Base-by-base conservation (phyloP, 2,888 invertebrate species). In the Meghimatium bilineatum region DNA sequence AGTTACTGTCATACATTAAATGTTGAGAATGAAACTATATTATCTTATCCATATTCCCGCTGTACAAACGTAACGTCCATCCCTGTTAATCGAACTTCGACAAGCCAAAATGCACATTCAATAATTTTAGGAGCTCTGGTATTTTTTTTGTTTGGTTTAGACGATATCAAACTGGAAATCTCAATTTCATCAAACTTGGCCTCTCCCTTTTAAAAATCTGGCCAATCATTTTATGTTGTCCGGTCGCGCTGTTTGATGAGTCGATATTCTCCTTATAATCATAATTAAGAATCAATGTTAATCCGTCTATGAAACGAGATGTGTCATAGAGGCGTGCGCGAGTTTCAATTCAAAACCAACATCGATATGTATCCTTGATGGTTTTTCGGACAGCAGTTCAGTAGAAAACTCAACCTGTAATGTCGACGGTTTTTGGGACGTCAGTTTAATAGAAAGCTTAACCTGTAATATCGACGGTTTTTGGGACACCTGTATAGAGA, bases 51-150 rank as follows among this genome's bases (percentile, higher is more conserved):
- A 63, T 63, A 8, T 3, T 29, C 12, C n/a, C 63, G n/a, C 26
- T n/a, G 23, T 20, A 38, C 26, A 38, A 36, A 20, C 69, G 23
- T 38, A 71, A 36, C 69, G 26, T 20, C 38, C 26, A 36, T 71
- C 26, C 36, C 69, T 38, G 36, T 23, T 38, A 2, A 34, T 36
- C 38, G 23, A 71, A 8, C 36, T 38, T 20, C 5, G 36, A 71
- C 69, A 67, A 67, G 20, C 69, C 23, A 38, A 71, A 44, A 44
- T 36, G 69, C 38, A 71, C 36, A 71, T 71, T 38, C 36, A 71
- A 71, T 71, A 71, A 71, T 71, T 71, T 36, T 26, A 26, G 63
- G n/a, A 63, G 26, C 63, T 63, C 44, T 44, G 6, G 5, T n/a
- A n/a, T n/a, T 8, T 3, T 38, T 36, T 71, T 38, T 71, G 10